Evolutionary conservation across 2,113 vertebrate genomes (phyloP), one percentile per base, ranked within the genome.

Genomic region (Furnarius figulus): DNA sequence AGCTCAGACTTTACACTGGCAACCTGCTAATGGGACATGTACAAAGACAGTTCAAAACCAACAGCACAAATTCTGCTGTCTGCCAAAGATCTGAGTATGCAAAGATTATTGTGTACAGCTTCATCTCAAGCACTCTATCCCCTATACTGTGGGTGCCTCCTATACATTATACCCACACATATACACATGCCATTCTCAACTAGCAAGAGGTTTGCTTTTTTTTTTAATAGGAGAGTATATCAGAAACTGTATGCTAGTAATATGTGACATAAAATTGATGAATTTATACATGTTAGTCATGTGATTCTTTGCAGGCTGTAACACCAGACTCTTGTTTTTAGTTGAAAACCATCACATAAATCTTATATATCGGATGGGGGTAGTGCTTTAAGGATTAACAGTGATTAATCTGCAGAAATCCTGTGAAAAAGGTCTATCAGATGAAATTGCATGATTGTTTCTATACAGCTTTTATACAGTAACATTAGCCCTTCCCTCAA

Each of bases 51-150:
- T 75, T 86, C 56, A 58, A 95, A 95, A 78, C 76, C 88, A 95
- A 85, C 65, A 95, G 77, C 77, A 78, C 35, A 93, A 92, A 86
- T 79, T 93, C 93, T 90, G 90, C 93, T 89, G 39, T 25, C 74
- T 97, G 96, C 79, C 90, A 96, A 89, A 88, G 87, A 96, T 89
- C 81, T 94, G 95, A 96, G 86, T 91, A 89, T 56, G 61, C 61
- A 61, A 80, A 83, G 95, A 96, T 82, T 89, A 87, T 52, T 58
- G 89, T 31, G 65, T 67, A 82, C 31, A 44, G 85, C 62, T 94
- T 94, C 62, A 82, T 49, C 75, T 90, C 39, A 79, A 79, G 83
- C 33, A 66, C 55, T 87, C 83, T 35, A 85, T 35, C 61, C 72
- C 55, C 73, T 50, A 20, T 30, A 65, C 20, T 77, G 35, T 55